Evolutionary conservation across 2,888 invertebrate species (phyloP), one percentile per base, ranked within the genome.

Genomic region (Trichopoda pennipes): DNA sequence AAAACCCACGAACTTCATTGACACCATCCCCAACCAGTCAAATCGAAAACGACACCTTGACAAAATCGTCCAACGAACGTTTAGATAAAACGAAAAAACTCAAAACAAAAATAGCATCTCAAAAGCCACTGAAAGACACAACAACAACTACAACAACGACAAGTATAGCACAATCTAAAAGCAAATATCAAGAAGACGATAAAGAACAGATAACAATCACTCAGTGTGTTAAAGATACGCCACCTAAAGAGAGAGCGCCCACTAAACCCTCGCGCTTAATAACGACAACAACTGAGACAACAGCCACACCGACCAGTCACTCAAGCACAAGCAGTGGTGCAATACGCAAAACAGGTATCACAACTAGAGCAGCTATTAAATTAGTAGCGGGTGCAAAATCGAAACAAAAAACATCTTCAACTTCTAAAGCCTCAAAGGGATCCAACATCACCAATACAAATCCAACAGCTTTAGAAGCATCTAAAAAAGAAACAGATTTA

Each of bases 171-270:
- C 83, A 83, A 44, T 75, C 84, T 44, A 85, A 85, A 79, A 81
- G 84, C 23, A 85, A 85, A 73, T 86, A 88, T 83, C 87, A 87
- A 81, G 88, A 87, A 81, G 64, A 84, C 61, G 85, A 88, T 84
- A 88, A 87, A 81, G 79, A 80, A 38, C 55, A 74, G 79, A 86
- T 90, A 81, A 86, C 88, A 86, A 88, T 90, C 86, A 91, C 90
- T 70, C 89, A 88, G 85, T 90, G 91, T 86, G 86, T 84, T 66
- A 87, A 89, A 79, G 91, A 91, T 84, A 90, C 90, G 53, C 91
- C 91, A 81, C 91, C 91, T n/a, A 86, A 85, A 55, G 91, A 91
- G 74, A 87, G 88, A 76, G 91, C 91, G 10, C 91, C 91, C 21
- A 86, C 90, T 2, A 90, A 89, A 83, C 91, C 91, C 58, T 89